Evolutionary conservation across 2,113 vertebrate genomes (phyloP).

Genomic region (Pteruthius melanotis): DNA sequence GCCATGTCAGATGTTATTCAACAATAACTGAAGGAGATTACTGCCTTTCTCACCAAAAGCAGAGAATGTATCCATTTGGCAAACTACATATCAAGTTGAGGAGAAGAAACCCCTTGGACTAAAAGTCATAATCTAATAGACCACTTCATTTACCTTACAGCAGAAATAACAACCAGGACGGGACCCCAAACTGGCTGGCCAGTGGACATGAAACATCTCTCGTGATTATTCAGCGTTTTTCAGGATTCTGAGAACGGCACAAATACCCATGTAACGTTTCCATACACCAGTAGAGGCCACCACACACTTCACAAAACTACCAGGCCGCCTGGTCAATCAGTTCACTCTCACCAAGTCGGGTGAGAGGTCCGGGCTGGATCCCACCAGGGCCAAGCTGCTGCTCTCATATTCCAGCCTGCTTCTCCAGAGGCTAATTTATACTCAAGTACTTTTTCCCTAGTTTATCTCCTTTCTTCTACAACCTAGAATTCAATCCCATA

Average conservation of each 20-base stretch:
- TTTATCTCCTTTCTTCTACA: not conserved
- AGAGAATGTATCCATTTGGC: not conserved
- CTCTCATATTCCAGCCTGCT: not conserved
- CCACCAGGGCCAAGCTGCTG: not conserved
- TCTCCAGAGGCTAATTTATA: not conserved
- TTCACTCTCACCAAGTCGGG: fast-evolving
- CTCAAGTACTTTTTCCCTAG: not conserved
- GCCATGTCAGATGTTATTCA: not conserved
- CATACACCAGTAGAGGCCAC: slow-evolving; percentile 69
- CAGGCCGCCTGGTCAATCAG: not conserved
- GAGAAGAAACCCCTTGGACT: not conserved
- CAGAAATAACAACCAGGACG: not conserved
- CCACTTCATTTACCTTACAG: not conserved
- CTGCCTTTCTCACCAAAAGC: not conserved
- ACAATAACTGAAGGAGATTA: not conserved
- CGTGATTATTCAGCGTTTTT: not conserved
- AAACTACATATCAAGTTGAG: not conserved
- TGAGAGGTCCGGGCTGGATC: fast-evolving
- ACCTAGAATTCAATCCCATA: not conserved
- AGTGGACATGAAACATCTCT: not conserved
- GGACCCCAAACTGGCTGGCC: not conserved
- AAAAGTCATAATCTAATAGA: not conserved
- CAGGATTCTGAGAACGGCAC: not conserved
- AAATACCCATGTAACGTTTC: not conserved
- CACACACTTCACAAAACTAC: slow-evolving; percentile 62